Conservation (phyloP, 1,140 invertebrate species). For the Holotrichia oblita region DNA sequence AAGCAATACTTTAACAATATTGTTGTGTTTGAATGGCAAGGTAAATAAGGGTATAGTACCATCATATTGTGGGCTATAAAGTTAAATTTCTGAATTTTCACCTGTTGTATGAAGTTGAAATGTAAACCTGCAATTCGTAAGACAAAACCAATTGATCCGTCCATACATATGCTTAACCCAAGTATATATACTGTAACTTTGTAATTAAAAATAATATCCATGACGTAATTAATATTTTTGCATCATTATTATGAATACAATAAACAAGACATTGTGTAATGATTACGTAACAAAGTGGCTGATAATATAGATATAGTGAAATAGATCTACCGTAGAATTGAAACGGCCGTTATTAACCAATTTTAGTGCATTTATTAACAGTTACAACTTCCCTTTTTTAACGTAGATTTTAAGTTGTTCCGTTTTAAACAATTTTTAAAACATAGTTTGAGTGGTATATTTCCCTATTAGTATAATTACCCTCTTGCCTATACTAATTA, state of each 20-base stretch:
- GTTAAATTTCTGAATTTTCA: not conserved
- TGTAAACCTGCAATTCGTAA: conserved; percentile 23
- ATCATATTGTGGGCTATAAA: not conserved
- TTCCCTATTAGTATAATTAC: conserved; percentile 15
- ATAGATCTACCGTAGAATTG: conserved; percentile 28
- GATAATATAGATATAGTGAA: conserved; percentile 9
- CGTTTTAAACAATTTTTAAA: conserved; percentile 17
- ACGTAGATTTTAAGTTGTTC: conserved; percentile 15
- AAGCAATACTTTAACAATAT: not conserved
- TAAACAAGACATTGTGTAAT: not conserved
- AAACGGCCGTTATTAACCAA: conserved; percentile 23
- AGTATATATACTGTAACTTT: not conserved
- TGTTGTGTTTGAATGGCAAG: conserved; percentile 12
- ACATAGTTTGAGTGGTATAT: conserved; percentile 19
- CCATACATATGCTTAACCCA: conserved; percentile 32
- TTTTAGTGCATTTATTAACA: conserved; percentile 39
- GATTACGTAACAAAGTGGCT: conserved; percentile 18
- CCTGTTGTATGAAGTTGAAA: conserved; percentile 5
- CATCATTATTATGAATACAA: conserved; percentile 20
- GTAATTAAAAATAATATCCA: conserved; percentile 31
- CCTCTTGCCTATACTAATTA: conserved; percentile 40
- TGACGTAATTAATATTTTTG: conserved; percentile 24
- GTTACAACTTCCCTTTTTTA: conserved; percentile 28
- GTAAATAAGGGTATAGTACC: conserved; percentile 14
- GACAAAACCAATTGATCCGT: conserved; percentile 24